These are phyloP conservation scores for Holothuria scabra DNA, from an alignment of 53 echinoderm and acorn worm species.

Conservation along the genomic window DNA sequence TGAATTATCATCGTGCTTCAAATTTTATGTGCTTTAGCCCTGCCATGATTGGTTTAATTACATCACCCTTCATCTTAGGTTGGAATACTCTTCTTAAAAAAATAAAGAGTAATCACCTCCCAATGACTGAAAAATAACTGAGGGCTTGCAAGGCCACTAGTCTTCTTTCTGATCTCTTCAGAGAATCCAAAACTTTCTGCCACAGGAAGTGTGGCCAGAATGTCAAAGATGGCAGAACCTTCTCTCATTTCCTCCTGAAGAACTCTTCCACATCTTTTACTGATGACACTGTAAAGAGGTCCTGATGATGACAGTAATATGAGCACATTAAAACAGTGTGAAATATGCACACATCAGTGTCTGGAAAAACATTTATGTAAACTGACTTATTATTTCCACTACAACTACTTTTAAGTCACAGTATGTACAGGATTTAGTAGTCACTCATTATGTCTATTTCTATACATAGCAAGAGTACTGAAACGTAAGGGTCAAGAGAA, in stretches of 20 bases:
- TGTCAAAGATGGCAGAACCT: constrained; percentile 89
- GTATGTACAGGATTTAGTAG: too few species aligned
- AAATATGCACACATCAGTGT: neutral
- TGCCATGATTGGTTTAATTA: too few species aligned
- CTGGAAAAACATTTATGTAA: too few species aligned
- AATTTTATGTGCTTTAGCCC: too few species aligned
- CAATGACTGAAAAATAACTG: constrained; percentile 99
- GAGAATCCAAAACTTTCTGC: constrained; percentile 99
- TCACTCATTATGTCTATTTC: too few species aligned
- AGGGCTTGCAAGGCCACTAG: constrained; percentile 96
- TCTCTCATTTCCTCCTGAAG: constrained; percentile 94
- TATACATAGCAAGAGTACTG: too few species aligned
- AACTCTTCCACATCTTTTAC: constrained; percentile 82
- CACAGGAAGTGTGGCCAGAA: constrained; percentile 85
- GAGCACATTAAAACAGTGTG: neutral
- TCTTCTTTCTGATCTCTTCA: constrained; percentile 93
- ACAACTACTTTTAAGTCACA: neutral
- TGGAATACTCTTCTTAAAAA: too few species aligned
- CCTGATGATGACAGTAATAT: constrained; percentile 46
- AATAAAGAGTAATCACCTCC: constrained; percentile 67
- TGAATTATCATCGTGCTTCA: too few species aligned
- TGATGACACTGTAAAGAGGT: constrained; percentile 91
- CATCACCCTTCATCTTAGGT: too few species aligned
- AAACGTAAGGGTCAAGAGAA: too few species aligned
- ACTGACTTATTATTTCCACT: neutral